phyloP scores from a whole-genome alignment of 2,113 vertebrate genomes.

The Paradisaea rubra region DNA sequence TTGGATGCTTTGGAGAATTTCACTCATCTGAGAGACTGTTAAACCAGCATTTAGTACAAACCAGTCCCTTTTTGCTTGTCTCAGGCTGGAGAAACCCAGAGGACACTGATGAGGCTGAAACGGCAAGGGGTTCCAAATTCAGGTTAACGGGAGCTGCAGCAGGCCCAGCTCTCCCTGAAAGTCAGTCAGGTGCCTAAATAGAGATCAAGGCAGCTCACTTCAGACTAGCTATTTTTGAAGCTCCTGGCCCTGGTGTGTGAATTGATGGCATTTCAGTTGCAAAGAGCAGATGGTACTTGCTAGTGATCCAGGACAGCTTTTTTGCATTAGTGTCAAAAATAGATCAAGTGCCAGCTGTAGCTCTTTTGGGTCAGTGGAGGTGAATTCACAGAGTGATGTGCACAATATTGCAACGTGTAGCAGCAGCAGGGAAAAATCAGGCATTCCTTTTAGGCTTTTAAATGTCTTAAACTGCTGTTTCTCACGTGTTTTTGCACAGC shows the following conservation, averaged over 20 bases:
- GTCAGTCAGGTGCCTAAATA: not conserved
- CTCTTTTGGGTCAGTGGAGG: slow-evolving; percentile 30
- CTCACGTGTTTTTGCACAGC: not conserved
- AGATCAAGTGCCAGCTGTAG: slow-evolving; percentile 25
- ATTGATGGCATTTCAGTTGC: slow-evolving; percentile 23
- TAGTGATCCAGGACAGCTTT: slow-evolving; percentile 39
- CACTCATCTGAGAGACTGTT: not conserved
- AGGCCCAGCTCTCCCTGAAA: not conserved
- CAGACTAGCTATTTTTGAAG: slow-evolving; percentile 23
- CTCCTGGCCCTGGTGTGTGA: slow-evolving; percentile 10
- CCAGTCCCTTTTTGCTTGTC: not conserved
- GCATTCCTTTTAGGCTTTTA: not conserved
- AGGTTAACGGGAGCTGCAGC: not conserved
- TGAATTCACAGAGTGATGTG: not conserved
- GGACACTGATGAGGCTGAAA: not conserved
- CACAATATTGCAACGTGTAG: not conserved
- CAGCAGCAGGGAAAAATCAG: not conserved
- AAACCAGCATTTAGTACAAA: not conserved
- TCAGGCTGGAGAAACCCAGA: not conserved
- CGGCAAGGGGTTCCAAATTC: not conserved
- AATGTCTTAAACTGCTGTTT: not conserved
- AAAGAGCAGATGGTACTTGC: slow-evolving; percentile 31
- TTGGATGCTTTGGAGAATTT: not conserved
- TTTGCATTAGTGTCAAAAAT: slow-evolving; percentile 39
- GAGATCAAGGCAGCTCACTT: not conserved